These are phyloP conservation scores for Sarcophaga variegata DNA, from an alignment of 2,888 invertebrate genomes.

Conservation along the genomic window DNA sequence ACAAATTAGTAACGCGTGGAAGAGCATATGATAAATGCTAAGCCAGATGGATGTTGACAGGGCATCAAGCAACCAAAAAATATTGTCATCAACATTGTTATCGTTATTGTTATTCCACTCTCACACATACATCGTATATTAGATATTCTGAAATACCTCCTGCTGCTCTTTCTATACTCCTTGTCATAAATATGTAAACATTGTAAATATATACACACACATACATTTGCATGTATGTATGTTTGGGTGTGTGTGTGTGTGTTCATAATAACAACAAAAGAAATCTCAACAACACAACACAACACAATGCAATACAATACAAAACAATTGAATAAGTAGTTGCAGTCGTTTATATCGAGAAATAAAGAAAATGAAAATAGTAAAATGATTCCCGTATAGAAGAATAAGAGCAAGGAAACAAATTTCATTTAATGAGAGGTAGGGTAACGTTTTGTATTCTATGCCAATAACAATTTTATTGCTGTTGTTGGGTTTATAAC, in stretches of 20 bases:
- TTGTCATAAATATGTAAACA: neutral
- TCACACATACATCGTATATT: too few species aligned
- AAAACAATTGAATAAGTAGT: constrained; percentile 59
- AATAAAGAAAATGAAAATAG: neutral
- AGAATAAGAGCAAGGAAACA: constrained; percentile 30
- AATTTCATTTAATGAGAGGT: constrained; percentile 46
- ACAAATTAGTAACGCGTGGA: too few species aligned
- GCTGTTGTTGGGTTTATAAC: neutral
- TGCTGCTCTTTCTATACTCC: too few species aligned
- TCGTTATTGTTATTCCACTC: too few species aligned
- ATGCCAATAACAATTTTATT: neutral
- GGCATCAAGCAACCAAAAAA: too few species aligned
- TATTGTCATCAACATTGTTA: too few species aligned
- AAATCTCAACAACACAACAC: constrained; percentile 39
- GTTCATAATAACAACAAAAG: constrained; percentile 1
- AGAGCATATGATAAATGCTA: too few species aligned
- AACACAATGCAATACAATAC: constrained; percentile 43
- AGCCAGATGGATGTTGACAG: too few species aligned
- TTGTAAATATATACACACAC: neutral
- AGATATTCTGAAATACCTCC: too few species aligned
- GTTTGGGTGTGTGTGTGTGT: neutral
- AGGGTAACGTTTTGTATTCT: neutral
- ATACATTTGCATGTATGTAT: neutral
- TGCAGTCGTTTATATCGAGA: constrained; percentile 23
- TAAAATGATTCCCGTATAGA: neutral